Percentiles rank a stretch among this genome's conserved stretches.
Evolutionary conservation across 2,888 invertebrate species (phyloP).

Genomic region (Lasioglossum malachurum): DNA sequence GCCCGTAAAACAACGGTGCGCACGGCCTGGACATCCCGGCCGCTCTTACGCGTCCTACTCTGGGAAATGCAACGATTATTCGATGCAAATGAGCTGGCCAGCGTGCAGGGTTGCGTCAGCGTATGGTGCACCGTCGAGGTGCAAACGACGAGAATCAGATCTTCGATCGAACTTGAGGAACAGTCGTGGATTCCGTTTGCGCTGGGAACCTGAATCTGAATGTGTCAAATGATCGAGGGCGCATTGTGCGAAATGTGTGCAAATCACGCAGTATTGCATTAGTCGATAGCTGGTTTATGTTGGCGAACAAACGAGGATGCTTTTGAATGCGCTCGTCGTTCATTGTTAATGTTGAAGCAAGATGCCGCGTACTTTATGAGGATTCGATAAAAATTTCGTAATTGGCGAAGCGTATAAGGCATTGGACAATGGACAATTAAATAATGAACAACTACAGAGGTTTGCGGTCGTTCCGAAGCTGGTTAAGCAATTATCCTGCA

Average conservation of each 20-base stretch:
- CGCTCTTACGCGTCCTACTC: slow-evolving; percentile 39
- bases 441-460: neutral
- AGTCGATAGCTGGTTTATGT: neutral
- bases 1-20: slow-evolving; percentile 43
- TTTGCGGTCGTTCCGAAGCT: neutral
- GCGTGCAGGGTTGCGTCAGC: slow-evolving; percentile 53
- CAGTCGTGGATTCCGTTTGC: neutral
- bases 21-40: slow-evolving; percentile 49
- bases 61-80: slow-evolving; percentile 71
- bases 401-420: neutral
- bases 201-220: neutral
- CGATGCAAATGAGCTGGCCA: slow-evolving; percentile 71
- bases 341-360: neutral
- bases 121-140: neutral
- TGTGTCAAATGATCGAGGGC: neutral
- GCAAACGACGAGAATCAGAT: slow-evolving; percentile 24
- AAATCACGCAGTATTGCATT: neutral
- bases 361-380: neutral
- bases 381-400: neutral
- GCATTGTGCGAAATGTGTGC: neutral
- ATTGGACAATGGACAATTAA: neutral
- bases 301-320: neutral
- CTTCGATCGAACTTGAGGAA: neutral
- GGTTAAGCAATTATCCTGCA: neutral
- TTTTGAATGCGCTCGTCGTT: neutral